These are phyloP conservation scores for Orthonychiurus folsomi DNA, from an alignment of 2,888 invertebrate species.

Conservation along the genomic window DNA sequence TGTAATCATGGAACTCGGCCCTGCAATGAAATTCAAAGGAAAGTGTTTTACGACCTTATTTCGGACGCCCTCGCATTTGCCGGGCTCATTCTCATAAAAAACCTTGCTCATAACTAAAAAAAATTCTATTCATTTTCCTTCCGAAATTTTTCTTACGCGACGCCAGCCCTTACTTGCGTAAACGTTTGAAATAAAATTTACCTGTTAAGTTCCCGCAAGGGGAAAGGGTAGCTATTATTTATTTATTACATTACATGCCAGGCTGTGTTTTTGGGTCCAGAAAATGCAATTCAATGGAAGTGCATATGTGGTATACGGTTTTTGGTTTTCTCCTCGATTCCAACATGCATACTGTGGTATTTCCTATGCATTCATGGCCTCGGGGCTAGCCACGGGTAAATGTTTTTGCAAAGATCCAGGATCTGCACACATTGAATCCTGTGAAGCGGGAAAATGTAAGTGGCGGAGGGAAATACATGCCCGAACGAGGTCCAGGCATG, in stretches of 20 bases:
- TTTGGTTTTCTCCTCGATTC: too few relatives aligned
- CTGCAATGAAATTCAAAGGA: neutral
- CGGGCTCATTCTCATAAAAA: too few relatives aligned
- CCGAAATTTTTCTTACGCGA: neutral
- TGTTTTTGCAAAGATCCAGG: too few relatives aligned
- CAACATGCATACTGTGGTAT: too few relatives aligned
- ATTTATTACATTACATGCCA: neutral
- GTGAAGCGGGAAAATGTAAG: neutral
- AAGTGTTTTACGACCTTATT: neutral
- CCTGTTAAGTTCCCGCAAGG: neutral
- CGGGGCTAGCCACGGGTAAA: too few relatives aligned
- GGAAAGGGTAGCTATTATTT: neutral
- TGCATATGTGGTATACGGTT: too few relatives aligned
- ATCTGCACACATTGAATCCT: neutral
- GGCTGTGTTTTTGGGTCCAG: too few relatives aligned
- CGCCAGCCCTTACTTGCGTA: neutral
- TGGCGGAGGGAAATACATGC: too few relatives aligned
- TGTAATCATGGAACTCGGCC: neutral
- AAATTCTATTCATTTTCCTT: slow-evolving; percentile 1
- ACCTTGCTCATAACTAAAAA: neutral
- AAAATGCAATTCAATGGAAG: too few relatives aligned
- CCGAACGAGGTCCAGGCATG: too few relatives aligned
- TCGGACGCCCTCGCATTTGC: neutral
- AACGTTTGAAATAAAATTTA: neutral
- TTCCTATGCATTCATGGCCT: too few relatives aligned